Evolutionary conservation across 2,888 invertebrate species (phyloP).

Genomic region (Dexiosoma caninum): DNA sequence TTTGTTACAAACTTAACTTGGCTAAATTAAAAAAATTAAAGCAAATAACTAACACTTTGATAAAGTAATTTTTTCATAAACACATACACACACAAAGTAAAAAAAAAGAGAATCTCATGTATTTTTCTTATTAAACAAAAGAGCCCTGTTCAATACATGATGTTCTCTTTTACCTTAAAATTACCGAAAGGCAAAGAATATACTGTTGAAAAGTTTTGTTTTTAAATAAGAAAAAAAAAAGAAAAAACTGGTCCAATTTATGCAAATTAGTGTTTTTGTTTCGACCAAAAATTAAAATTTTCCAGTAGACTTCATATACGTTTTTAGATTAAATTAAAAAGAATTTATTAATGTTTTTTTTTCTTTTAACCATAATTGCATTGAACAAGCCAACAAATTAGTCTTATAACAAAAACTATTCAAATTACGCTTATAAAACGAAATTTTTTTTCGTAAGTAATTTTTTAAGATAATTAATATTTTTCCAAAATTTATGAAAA

Average conservation of each 20-base stretch:
- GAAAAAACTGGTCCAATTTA: too few species aligned
- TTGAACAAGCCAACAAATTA: neutral
- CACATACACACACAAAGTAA: neutral
- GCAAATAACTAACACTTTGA: conserved; percentile 19
- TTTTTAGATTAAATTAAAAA: too few species aligned
- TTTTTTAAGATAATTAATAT: conserved; percentile 39
- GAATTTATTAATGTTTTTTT: too few species aligned
- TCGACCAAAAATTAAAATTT: too few species aligned
- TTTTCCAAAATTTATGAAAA: neutral
- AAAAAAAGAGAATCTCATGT: conserved; percentile 52
- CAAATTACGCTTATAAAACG: conserved; percentile 62
- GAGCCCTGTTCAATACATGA: conserved; percentile 59
- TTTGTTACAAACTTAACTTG: conserved; percentile 14
- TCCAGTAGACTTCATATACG: too few species aligned
- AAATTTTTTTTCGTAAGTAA: conserved; percentile 61
- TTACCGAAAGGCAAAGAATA: too few species aligned
- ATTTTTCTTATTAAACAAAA: conserved; percentile 51
- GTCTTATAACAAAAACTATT: conserved; percentile 43
- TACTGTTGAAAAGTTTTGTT: too few species aligned
- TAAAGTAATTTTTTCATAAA: conserved; percentile 1
- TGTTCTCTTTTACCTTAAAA: conserved; percentile 30
- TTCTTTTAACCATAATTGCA: too few species aligned
- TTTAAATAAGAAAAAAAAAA: too few species aligned
- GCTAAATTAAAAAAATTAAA: neutral
- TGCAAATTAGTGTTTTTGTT: too few species aligned